Percentiles rank a stretch among this genome's conserved stretches.
phyloP scores from a whole-genome alignment of 2,113 vertebrate species.

The Columbina picui region DNA sequence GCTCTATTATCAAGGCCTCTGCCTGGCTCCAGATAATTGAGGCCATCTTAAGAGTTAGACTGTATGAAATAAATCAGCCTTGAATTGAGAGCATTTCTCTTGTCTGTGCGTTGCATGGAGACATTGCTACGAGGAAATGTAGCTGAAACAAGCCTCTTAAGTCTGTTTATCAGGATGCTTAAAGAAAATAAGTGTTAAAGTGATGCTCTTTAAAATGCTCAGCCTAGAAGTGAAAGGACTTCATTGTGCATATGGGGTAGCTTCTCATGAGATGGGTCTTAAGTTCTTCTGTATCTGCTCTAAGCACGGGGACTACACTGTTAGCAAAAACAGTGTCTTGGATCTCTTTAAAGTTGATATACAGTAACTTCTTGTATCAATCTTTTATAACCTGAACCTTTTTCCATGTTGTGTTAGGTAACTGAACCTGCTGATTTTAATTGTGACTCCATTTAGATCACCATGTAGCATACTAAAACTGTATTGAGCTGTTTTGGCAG shows the following conservation, averaged over 20 bases:
- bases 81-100: neutral
- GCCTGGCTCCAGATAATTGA: neutral
- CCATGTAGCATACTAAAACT: neutral
- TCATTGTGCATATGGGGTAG: neutral
- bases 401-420: slow-evolving; percentile 18
- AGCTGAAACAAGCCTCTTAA: neutral
- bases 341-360: neutral
- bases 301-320: neutral
- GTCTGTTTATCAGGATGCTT: neutral
- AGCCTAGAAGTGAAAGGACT: neutral
- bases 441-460: neutral
- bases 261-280: neutral
- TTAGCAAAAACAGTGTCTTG: neutral
- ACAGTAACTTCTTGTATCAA: neutral
- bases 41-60: neutral
- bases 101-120: neutral
- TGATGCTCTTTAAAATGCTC: neutral
- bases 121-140: neutral
- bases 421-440: slow-evolving; percentile 18
- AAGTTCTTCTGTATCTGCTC: neutral
- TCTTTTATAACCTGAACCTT: slow-evolving; percentile 17
- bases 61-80: neutral
- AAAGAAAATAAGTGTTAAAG: slow-evolving; percentile 4
- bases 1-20: neutral
- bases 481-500: neutral